A percentile compares a stretch with the other conserved stretches of the same genome.
Evolutionary conservation across 2,888 invertebrate genomes (phyloP).

Genomic region (Leucania comma): DNA sequence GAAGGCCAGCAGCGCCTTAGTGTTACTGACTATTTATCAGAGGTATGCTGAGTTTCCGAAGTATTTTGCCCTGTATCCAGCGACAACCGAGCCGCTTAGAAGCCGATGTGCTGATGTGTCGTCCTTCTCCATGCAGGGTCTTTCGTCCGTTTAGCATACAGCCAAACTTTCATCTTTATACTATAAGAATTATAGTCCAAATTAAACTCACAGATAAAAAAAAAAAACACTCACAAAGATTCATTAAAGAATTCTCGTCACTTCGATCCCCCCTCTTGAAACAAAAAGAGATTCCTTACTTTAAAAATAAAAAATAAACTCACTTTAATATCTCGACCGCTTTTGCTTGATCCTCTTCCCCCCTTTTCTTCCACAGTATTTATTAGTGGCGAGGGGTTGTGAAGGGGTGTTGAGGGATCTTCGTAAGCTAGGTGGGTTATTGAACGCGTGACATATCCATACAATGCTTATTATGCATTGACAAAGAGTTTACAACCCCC

Average conservation of each 20-base stretch:
- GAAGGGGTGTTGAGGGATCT: slow-evolving; percentile 39
- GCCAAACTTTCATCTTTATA: no score
- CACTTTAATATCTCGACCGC: slow-evolving; percentile 42
- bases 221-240: slow-evolving; percentile 34
- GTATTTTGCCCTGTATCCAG: no score
- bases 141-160: no score
- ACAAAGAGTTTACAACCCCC: slow-evolving; percentile 76
- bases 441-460: slow-evolving; percentile 72
- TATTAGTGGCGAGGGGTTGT: slow-evolving; percentile 15
- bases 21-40: no score
- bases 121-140: no score
- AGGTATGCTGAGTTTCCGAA: no score
- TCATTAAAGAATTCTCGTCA: slow-evolving; percentile 60
- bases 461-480: slow-evolving; percentile 79
- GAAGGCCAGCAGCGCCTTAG: no score
- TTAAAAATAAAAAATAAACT: slow-evolving; percentile 67
- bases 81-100: no score
- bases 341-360: slow-evolving; percentile 25
- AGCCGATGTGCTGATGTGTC: no score
- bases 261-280: slow-evolving; percentile 57
- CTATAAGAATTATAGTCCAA: neutral
- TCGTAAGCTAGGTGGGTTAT: slow-evolving; percentile 35
- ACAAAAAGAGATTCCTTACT: slow-evolving; percentile 63
- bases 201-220: slow-evolving; percentile 4
- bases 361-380: neutral